Evolutionary conservation across 2,888 invertebrate species (phyloP).

Genomic region (Cryptophagus acutangulus): DNA sequence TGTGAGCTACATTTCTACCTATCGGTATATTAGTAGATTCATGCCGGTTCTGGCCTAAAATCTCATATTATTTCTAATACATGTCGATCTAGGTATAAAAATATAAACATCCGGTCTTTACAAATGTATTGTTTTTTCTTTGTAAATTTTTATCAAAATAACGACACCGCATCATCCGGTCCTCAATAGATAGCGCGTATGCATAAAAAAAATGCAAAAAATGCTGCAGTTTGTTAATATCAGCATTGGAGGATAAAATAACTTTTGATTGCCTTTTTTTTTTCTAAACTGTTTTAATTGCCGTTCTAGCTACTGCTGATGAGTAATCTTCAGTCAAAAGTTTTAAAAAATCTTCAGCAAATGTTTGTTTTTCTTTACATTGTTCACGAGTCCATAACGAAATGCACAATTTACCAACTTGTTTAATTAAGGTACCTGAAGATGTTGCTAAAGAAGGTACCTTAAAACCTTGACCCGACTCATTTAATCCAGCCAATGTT

Average conservation of each 20-base stretch:
- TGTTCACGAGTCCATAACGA: conserved; percentile 6
- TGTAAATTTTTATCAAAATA: too few relatives aligned
- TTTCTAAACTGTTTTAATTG: conserved; percentile 5
- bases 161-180: too few relatives aligned
- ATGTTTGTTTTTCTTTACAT: not conserved
- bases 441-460: conserved; percentile 6
- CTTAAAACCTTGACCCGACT: not conserved
- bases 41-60: too few relatives aligned
- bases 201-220: too few relatives aligned
- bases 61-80: too few relatives aligned
- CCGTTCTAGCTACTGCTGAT: conserved; percentile 5
- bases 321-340: conserved; percentile 6
- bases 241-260: conserved; percentile 6
- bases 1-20: too few relatives aligned
- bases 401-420: conserved; percentile 3
- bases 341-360: conserved; percentile 4
- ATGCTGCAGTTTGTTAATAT: conserved; percentile 11
- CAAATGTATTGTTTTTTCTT: too few relatives aligned
- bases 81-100: too few relatives aligned
- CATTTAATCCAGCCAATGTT: not conserved
- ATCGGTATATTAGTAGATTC: too few relatives aligned
- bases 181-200: too few relatives aligned
- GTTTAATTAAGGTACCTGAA: conserved; percentile 8
- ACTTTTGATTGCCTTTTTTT: conserved; percentile 4
- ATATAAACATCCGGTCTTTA: too few relatives aligned